phyloP scores from a whole-genome alignment of 2,888 invertebrate genomes.

The Himalopsyche japonica region DNA sequence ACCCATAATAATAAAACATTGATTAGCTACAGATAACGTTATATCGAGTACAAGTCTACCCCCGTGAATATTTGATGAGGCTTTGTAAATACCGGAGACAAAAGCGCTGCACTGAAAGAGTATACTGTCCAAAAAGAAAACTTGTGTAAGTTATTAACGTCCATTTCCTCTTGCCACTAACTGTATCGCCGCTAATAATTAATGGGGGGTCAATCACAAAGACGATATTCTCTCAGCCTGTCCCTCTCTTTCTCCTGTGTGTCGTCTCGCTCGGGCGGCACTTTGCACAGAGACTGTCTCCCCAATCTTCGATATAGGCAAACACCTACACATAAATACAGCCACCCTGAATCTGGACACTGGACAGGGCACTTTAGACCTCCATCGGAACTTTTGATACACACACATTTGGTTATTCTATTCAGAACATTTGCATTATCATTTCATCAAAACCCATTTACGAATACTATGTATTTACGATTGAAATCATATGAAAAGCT shows the following conservation, averaged over 20 bases:
- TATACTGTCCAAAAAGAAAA: constrained; percentile 30
- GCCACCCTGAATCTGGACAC: neutral
- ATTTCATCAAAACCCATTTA: neutral
- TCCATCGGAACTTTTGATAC: neutral
- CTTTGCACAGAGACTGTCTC: neutral
- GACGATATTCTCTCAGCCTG: constrained; percentile 55
- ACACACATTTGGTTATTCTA: neutral
- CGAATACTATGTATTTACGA: too few relatives aligned
- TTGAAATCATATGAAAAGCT: too few relatives aligned
- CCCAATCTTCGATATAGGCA: neutral
- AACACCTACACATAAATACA: neutral
- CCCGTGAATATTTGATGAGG: constrained; percentile 38
- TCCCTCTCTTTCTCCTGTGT: constrained; percentile 48
- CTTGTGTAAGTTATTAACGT: constrained; percentile 40
- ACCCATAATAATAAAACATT: constrained; percentile 41
- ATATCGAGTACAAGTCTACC: constrained; percentile 19
- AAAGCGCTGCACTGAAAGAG: constrained; percentile 37
- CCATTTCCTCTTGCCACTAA: constrained; percentile 38
- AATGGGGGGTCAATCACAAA: constrained; percentile 62
- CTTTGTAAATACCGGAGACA: constrained; percentile 38
- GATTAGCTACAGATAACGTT: constrained; percentile 39
- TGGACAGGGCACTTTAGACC: neutral
- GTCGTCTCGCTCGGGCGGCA: neutral
- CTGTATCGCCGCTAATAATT: constrained; percentile 59
- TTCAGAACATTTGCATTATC: neutral